Conservation (phyloP, 92 coral and sea anemone genomes). For the Porites cylindrica region DNA sequence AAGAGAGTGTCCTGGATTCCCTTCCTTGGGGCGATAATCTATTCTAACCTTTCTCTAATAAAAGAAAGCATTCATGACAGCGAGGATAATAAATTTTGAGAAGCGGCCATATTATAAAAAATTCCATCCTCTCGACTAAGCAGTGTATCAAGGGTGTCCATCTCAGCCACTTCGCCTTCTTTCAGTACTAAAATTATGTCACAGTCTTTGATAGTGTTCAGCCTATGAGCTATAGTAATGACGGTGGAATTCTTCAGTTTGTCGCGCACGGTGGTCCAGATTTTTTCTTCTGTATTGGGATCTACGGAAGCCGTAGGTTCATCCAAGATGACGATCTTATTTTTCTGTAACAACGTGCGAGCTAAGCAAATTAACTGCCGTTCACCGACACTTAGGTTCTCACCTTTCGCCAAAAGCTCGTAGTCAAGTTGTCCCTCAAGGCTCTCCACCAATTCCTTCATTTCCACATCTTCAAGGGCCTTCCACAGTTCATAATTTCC, state of each 20-base stretch:
- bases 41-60: too few species aligned
- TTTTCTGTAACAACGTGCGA: constrained; percentile 35
- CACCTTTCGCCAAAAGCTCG: constrained; percentile 25
- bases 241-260: constrained; percentile 39
- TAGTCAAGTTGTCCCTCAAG: constrained; percentile 43
- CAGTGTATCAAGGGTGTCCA: constrained; percentile 14
- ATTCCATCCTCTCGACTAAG: constrained; percentile 19
- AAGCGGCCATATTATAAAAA: constrained; percentile 28
- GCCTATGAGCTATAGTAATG: constrained; percentile 37
- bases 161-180: constrained; percentile 34
- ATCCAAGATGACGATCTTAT: constrained; percentile 39
- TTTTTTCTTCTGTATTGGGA: constrained; percentile 37
- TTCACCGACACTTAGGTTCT: constrained; percentile 45
- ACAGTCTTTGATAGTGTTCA: constrained; percentile 45
- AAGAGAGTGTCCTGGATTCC: too few species aligned
- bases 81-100: constrained; percentile 4
- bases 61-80: too few species aligned
- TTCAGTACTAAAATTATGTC: constrained; percentile 26
- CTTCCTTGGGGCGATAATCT: too few species aligned
- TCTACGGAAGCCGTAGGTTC: constrained; percentile 48
- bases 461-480: constrained; percentile 27
- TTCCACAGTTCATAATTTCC: constrained; percentile 30
- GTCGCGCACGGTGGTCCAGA: constrained; percentile 42
- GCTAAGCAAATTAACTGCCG: constrained; percentile 51
- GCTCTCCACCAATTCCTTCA: constrained; percentile 25